Percentiles rank a stretch among this genome's conserved stretches.
phyloP scores from a whole-genome alignment of 2,888 invertebrate genomes.

The Folsomia candida region DNA sequence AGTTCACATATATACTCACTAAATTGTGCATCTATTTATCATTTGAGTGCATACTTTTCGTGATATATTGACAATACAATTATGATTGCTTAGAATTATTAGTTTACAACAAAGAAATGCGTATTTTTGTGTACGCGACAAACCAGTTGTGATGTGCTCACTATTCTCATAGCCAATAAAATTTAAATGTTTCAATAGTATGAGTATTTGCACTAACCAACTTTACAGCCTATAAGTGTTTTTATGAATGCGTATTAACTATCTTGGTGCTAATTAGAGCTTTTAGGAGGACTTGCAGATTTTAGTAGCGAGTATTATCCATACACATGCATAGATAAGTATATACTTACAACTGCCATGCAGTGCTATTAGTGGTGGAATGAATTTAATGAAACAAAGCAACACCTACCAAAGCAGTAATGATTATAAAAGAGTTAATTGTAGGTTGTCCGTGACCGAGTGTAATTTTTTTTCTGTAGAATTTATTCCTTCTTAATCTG shows the following conservation, averaged over 20 bases:
- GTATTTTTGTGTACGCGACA: not conserved
- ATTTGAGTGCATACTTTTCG: not conserved
- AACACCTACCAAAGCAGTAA: not conserved
- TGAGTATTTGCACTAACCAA: no score
- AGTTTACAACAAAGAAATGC: no score
- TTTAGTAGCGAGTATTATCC: no score
- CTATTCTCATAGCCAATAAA: no score
- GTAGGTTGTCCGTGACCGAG: not conserved
- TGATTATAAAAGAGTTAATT: not conserved
- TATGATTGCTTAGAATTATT: not conserved
- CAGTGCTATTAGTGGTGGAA: not conserved
- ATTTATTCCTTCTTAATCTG: not conserved
- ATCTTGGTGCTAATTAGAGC: not conserved
- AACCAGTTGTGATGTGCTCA: no score
- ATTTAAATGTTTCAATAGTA: no score
- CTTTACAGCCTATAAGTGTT: no score
- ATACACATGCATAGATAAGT: no score
- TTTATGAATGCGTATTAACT: no score
- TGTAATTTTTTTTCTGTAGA: no score
- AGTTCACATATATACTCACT: no score
- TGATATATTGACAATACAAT: not conserved
- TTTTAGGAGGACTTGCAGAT: not conserved
- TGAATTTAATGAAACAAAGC: not conserved
- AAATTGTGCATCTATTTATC: no score
- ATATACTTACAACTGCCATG: not conserved